phyloP scores from a whole-genome alignment of 2,888 invertebrate genomes.

The Eupithecia subfuscata region DNA sequence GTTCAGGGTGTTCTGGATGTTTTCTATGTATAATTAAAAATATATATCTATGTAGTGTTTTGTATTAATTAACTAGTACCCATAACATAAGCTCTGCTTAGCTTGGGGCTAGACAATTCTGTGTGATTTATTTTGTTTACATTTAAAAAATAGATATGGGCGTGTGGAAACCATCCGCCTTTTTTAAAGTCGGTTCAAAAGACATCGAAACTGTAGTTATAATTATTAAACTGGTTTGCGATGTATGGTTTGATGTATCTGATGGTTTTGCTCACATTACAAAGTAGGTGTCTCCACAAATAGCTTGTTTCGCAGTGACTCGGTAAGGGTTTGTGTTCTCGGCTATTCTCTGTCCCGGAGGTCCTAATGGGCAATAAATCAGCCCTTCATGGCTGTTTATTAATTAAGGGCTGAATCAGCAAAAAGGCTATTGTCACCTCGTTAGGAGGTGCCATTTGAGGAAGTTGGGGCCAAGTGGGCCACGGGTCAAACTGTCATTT shows the following conservation, averaged over 20 bases:
- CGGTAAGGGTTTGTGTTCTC: neutral
- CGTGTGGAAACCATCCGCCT: neutral
- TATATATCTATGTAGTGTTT: no score
- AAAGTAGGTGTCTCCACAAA: neutral
- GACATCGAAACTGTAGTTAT: no score
- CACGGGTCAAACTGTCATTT: neutral
- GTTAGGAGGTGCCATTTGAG: slow-evolving; percentile 12
- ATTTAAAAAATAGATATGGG: neutral
- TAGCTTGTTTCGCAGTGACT: neutral
- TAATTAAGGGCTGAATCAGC: slow-evolving; percentile 28
- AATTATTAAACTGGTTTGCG: no score
- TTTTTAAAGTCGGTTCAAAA: neutral
- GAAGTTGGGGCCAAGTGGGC: neutral
- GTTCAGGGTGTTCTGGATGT: no score
- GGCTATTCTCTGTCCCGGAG: slow-evolving; percentile 12
- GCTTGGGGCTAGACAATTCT: no score
- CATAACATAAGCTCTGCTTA: no score
- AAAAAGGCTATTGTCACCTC: slow-evolving; percentile 32
- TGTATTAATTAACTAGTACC: no score
- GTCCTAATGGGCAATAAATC: slow-evolving; percentile 30
- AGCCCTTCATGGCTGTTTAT: slow-evolving; percentile 25
- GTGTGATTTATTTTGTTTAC: no score
- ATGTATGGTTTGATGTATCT: neutral
- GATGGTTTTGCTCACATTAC: neutral
- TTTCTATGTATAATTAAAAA: no score